Conservation (phyloP, 2,797 vertebrate species). For the Scyliorhinus canicula region DNA sequence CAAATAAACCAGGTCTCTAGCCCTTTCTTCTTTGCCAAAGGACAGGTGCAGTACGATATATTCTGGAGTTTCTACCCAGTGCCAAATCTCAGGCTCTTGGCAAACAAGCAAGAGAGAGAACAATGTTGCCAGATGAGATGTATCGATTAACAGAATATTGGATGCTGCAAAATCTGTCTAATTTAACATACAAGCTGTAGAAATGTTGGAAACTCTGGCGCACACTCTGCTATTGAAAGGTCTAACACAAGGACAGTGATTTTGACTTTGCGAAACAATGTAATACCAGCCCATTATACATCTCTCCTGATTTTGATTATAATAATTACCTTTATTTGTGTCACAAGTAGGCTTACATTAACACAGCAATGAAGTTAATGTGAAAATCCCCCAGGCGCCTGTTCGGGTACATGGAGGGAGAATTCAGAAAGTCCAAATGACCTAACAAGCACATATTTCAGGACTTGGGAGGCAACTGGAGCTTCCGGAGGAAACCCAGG, state of each 20-base stretch:
- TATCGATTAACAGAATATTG: not conserved
- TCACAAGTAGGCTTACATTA: no score
- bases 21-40: not conserved
- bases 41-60: not conserved
- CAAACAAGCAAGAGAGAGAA: not conserved
- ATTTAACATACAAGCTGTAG: not conserved
- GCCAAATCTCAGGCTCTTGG: not conserved
- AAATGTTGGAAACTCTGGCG: not conserved
- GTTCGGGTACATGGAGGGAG: no score
- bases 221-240: not conserved
- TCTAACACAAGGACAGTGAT: not conserved
- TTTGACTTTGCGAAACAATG: no score
- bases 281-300: not conserved
- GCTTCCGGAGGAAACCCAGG: no score
- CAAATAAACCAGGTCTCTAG: not conserved
- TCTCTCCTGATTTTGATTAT: no score
- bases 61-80: not conserved
- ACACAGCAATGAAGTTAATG: no score
- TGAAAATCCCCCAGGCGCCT: no score
- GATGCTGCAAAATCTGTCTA: not conserved
- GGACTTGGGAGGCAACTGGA: no score
- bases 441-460: no score
- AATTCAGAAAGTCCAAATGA: no score
- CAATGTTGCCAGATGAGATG: not conserved
- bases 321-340: no score